Evolutionary conservation across 2,113 vertebrate genomes (phyloP), one percentile per base, ranked within the genome.

Genomic region (Corythornis vintsioides): DNA sequence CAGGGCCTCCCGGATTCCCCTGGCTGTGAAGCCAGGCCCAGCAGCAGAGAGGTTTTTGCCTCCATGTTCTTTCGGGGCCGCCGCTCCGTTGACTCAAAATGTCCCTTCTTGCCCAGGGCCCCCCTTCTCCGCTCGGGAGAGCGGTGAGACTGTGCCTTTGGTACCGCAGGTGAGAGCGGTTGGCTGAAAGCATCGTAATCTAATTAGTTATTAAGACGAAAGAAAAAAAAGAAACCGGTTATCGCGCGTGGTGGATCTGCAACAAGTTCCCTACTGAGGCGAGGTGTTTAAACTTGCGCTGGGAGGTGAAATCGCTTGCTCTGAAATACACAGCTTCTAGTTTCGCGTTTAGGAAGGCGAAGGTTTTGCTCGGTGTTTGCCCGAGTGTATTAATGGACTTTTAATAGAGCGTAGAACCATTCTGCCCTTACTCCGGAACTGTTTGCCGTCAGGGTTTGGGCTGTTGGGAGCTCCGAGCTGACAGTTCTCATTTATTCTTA

Each of bases 61-160:
- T 96, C 96, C 96, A 97, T 95, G 94, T 96, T 97, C 95, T 96
- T 83, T 91, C 79, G 84, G 83, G 89, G 81, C 81, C 38, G 80
- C 77, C 15, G 56, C 85, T 95, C 89, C 70, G 50, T 85, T 77
- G 71, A 90, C 93, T 94, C 90, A 96, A 95, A 97, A 96, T 96
- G 96, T 93, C 91, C 83, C 78, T 97, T 92, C 86, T 82, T 88
- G 80, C 70, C 61, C 66, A 56, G 52, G 52, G 18, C 35, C 38
- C 17, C 15, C 25, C n/a, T 6, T 20, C 17, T 6, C 20, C 2
- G 8, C 35, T 28, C 18, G 35, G 21, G 13, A 28, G 69, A 60
- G 26, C 9, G 48, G 17, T 3, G 28, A 29, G 59, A 28, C 65
- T 16, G 45, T 38, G 59, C 57, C 59, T 84, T 72, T 16, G 43